A percentile compares a stretch with the other conserved stretches of the same genome.
Conservation (phyloP, 2,888 invertebrate species). For the Drosophila paranaensis region DNA sequence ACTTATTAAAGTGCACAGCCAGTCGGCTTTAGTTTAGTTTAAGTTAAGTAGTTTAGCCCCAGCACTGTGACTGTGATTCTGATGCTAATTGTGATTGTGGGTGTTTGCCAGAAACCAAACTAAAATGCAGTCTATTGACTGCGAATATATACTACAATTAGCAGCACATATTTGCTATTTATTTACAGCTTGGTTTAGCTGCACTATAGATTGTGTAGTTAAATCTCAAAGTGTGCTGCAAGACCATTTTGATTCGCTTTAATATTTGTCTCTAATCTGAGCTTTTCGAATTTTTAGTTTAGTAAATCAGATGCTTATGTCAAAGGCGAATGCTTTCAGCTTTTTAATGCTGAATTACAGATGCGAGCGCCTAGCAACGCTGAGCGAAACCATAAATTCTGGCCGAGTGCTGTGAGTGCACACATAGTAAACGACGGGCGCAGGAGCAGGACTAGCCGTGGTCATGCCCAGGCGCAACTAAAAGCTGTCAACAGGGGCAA, state of each 20-base stretch:
- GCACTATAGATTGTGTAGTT: neutral
- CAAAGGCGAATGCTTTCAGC: slow-evolving; percentile 9
- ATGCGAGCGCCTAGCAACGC: slow-evolving; percentile 16
- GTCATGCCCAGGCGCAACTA: slow-evolving; percentile 43
- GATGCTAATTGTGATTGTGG: no score
- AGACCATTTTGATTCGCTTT: neutral
- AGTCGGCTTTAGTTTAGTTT: neutral
- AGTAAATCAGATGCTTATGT: slow-evolving; percentile 20
- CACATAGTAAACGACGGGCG: slow-evolving; percentile 47
- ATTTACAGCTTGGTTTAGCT: neutral
- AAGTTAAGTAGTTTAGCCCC: neutral
- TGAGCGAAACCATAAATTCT: slow-evolving; percentile 39
- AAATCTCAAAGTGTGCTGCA: neutral
- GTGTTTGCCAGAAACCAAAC: no score
- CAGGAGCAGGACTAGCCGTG: slow-evolving; percentile 34
- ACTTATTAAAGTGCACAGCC: slow-evolving; percentile 8
- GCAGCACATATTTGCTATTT: neutral
- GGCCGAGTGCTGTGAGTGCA: slow-evolving; percentile 31
- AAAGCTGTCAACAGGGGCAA: slow-evolving; percentile 71
- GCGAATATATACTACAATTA: neutral
- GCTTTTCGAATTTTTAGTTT: neutral
- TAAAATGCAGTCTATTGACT: neutral
- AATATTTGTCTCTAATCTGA: neutral
- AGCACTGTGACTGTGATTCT: neutral
- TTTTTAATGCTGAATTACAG: slow-evolving; percentile 21